Evolutionary conservation across 2,113 vertebrate species (phyloP).

Genomic region (Oncorhynchus nerka): DNA sequence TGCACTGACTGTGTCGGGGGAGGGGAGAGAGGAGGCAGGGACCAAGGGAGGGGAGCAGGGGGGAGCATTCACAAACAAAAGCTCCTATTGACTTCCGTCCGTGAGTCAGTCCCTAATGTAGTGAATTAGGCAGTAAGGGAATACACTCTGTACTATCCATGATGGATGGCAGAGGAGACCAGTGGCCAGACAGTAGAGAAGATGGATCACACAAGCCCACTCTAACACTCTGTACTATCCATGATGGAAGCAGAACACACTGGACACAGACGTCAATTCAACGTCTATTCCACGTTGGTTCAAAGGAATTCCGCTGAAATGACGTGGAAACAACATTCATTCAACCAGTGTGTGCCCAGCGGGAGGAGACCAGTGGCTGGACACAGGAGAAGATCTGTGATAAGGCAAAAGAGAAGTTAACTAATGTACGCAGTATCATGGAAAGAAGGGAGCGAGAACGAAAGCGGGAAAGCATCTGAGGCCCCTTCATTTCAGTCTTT

Average conservation of each 20-base stretch:
- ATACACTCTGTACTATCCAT: conserved; percentile 17
- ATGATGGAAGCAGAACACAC: background rate
- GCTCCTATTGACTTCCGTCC: conserved; percentile 53
- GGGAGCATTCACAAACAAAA: conserved; percentile 55
- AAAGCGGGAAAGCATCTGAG: background rate
- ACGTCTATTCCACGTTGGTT: no score
- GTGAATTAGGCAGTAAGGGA: conserved; percentile 23
- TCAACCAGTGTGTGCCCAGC: no score
- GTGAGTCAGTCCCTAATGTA: conserved; percentile 24
- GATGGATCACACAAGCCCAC: conserved; percentile 3
- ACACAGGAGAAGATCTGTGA: background rate
- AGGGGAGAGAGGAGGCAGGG: conserved; percentile 13
- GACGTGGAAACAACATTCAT: no score
- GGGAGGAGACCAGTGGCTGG: background rate
- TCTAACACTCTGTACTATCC: background rate
- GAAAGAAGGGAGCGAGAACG: background rate
- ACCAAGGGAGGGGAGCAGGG: no score
- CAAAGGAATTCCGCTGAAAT: no score
- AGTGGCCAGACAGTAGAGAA: background rate
- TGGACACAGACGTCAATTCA: no score
- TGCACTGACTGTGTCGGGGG: conserved; percentile 3
- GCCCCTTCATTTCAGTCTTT: background rate
- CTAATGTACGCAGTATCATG: background rate
- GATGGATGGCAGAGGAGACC: conserved; percentile 33
- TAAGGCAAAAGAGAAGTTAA: background rate